A percentile compares a stretch with the other conserved stretches of the same genome.
Conservation (phyloP, 1,140 invertebrate species). For the Megalonaias nervosa region DNA sequence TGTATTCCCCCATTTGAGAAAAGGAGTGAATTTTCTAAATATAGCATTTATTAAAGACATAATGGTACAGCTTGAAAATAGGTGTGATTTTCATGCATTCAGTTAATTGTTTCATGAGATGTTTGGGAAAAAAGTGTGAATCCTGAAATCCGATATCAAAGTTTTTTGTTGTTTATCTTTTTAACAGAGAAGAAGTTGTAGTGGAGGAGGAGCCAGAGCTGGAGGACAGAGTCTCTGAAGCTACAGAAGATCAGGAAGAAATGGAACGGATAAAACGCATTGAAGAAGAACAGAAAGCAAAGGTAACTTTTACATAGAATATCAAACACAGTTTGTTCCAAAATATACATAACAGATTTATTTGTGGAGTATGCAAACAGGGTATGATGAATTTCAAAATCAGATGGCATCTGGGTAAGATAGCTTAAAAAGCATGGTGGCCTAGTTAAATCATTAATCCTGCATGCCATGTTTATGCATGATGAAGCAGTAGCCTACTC, state of each 20-base stretch:
- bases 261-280: conserved; percentile 27
- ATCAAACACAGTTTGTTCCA: too few species aligned
- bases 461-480: too few species aligned
- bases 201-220: conserved; percentile 45
- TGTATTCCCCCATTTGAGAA: too few species aligned
- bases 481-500: too few species aligned
- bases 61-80: background rate
- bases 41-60: background rate
- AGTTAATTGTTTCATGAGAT: background rate
- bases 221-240: conserved; percentile 44
- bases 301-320: background rate
- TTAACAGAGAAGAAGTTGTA: conserved; percentile 34
- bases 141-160: background rate
- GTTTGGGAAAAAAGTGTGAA: background rate
- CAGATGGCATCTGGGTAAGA: too few species aligned
- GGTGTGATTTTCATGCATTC: background rate
- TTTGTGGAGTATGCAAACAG: too few species aligned
- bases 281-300: conserved; percentile 23
- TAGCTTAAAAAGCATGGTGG: too few species aligned
- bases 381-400: too few species aligned
- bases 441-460: too few species aligned
- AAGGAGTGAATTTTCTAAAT: too few species aligned
- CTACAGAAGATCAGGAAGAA: conserved; percentile 15
- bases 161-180: conserved; percentile 9
- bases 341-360: too few species aligned